These are phyloP conservation scores for Chelmon rostratus DNA, from an alignment of 2,797 vertebrate genomes.

Conservation along the genomic window DNA sequence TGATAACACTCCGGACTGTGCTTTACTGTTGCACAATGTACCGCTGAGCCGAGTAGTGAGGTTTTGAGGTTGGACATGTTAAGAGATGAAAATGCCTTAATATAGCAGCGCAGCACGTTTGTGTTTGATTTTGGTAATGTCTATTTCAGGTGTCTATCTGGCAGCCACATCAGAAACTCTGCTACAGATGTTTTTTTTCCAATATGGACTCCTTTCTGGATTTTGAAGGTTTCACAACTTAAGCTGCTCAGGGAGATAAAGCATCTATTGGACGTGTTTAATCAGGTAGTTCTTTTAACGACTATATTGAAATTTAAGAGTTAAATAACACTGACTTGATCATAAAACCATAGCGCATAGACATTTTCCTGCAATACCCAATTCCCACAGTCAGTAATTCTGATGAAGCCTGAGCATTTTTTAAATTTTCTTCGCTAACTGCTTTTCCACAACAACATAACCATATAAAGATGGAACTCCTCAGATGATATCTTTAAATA, in stretches of 20 bases:
- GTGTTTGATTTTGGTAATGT: slow-evolving; percentile 76
- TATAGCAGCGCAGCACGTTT: slow-evolving; percentile 62
- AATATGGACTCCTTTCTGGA: slow-evolving; percentile 56
- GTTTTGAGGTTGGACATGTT: slow-evolving; percentile 69
- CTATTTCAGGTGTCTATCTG: slow-evolving; percentile 83
- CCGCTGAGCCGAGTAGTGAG: slow-evolving; percentile 58
- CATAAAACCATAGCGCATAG: slow-evolving; percentile 4
- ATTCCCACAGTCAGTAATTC: slow-evolving; percentile 59
- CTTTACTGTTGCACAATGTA: slow-evolving; percentile 68
- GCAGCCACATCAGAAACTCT: slow-evolving; percentile 74
- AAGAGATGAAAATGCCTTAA: slow-evolving; percentile 73
- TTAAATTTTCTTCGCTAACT: slow-evolving; percentile 51
- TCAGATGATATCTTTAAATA: slow-evolving; percentile 73
- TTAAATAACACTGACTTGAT: slow-evolving; percentile 13
- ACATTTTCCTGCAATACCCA: slow-evolving; percentile 27
- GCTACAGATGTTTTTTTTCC: slow-evolving; percentile 65
- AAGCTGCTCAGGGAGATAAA: slow-evolving; percentile 61
- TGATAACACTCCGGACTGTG: slow-evolving; percentile 50
- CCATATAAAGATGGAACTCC: slow-evolving; percentile 78
- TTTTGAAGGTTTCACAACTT: slow-evolving; percentile 64
- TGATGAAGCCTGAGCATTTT: slow-evolving; percentile 25
- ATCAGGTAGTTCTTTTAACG: slow-evolving; percentile 47
- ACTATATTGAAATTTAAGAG: slow-evolving; percentile 48
- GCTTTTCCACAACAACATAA: slow-evolving; percentile 73
- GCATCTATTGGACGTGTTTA: slow-evolving; percentile 58